Base-by-base conservation (phyloP, 2,797 vertebrate genomes). In the Megalops cyprinoides region DNA sequence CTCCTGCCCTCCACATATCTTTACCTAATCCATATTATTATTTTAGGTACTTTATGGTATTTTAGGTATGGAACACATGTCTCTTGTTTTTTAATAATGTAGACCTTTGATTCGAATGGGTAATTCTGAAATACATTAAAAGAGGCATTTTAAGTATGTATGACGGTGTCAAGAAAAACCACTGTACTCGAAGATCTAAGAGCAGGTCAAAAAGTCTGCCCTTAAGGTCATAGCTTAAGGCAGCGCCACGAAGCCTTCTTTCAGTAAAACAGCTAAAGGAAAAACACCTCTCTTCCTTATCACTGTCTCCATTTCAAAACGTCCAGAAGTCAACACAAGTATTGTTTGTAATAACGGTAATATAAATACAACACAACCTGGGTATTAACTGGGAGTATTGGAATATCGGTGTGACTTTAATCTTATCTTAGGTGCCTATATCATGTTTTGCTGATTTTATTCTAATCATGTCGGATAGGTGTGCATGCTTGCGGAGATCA, bases 211-310 rank as follows among this genome's bases (percentile, higher is more conserved):
- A 91, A 86, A 94, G 84, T 88, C 79, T 82, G 91, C 94, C 95
- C 94, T 85, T 88, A 91, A 95, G 95, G 95, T 91, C 93, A 92
- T 82, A 94, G 94, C 96, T 95, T 90, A 78, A 89, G 96, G 95
- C 94, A 88, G 97, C 93, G 94, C 89, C 88, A 88, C 90, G 92
- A 94, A 95, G 93, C 84, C 86, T 92, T 91, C 91, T 94, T 89
- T 92, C 86, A 94, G 91, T 75, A 89, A 90, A 86, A 87, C 74
- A 88, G 88, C 77, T 84, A 82, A 15, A 83, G 90, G 85, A 88
- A 87, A n/a, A 92, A 88, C 84, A 86, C 67, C 91, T 83, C 89
- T 88, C 86, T 92, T 88, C 82, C 86, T 87, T 85, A 81, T 87
- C 79, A 77, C 84, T 78, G 81, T 87, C 86, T 89, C 88, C 84